Evolutionary conservation across 2,113 vertebrate species (phyloP), one percentile per base, ranked within the genome.

Genomic region (Spilogale gracilis): DNA sequence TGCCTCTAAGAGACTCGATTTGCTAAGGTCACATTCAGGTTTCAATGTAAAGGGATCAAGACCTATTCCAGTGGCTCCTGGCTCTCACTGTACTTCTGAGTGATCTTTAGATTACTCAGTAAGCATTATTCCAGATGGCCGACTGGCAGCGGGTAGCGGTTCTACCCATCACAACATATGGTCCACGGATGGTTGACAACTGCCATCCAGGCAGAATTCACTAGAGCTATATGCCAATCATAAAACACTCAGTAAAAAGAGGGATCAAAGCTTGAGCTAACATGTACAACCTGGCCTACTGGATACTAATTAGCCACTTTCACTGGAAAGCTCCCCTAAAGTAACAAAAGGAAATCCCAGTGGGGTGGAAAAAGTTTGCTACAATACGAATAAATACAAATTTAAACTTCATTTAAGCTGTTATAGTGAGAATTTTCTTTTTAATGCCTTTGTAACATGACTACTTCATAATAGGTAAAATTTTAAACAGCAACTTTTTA

Each of bases 191-290:
- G 60, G 71, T 38, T 97, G 95, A 96, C 94, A 94, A 97, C 71
- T 96, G 93, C 69, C 94, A 97, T 86, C 96, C 73, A 91, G 65
- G 20, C 43, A 87, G 94, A 92, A 96, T 58, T 94, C 76, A 97
- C 60, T 94, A 69, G 23, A 69, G 43, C 43, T 52, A 16, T 21
- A 73, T 89, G 78, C 17, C 60, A 89, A 86, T 96, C 91, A 97
- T 43, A 81, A 83, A 94, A 50, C 43, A 91, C 20, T 85, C 45
- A 32, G 45, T 92, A 48, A 65, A 78, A 95, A 30, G 2, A 1
- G 58, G 27, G 38, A 63, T 76, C 63, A 94, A 95, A 91, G 20
- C 5, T 71, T 86, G 12, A 94, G 18, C 58, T 93, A 76, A 95
- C 63, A 88, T 50, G 73, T 17, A 86, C 21, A 60, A 14, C 87